These are phyloP conservation scores for Parnassius smintheus DNA, from an alignment of 2,888 invertebrate genomes.

Conservation along the genomic window DNA sequence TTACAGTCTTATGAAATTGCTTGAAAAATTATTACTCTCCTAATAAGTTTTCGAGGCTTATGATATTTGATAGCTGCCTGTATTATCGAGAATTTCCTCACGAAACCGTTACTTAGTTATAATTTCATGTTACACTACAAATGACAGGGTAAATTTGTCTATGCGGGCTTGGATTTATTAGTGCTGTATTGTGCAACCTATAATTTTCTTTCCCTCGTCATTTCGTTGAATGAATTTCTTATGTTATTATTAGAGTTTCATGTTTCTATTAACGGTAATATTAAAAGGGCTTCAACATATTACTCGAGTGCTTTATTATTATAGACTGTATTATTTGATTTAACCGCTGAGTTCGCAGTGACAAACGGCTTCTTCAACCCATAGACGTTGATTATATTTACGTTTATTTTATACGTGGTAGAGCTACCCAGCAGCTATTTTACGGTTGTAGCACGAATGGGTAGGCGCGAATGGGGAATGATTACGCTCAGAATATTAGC, in stretches of 20 bases:
- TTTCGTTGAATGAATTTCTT: constrained; percentile 18
- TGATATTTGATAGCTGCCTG: constrained; percentile 11
- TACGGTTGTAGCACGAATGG: too few species aligned
- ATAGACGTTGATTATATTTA: too few species aligned
- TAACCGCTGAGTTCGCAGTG: constrained; percentile 8
- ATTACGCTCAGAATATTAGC: too few species aligned
- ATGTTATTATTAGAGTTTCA: constrained; percentile 22
- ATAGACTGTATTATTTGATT: constrained; percentile 10
- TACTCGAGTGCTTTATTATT: not conserved
- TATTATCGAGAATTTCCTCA: constrained; percentile 11
- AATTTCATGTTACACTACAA: constrained; percentile 29
- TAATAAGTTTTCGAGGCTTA: constrained; percentile 13
- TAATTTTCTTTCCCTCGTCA: constrained; percentile 30
- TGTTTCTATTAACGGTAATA: constrained; percentile 17
- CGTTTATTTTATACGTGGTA: too few species aligned
- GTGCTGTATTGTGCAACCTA: constrained; percentile 33
- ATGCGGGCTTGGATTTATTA: constrained; percentile 35
- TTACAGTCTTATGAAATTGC: too few species aligned
- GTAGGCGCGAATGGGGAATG: too few species aligned
- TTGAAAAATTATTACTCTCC: not conserved
- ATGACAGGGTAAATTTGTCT: constrained; percentile 31
- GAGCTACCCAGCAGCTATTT: too few species aligned
- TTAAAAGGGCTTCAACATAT: constrained; percentile 14
- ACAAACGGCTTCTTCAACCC: too few species aligned
- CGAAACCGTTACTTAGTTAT: constrained; percentile 9